Base-by-base conservation (phyloP, 1,140 invertebrate species). In the Hesperophylax magnus region DNA sequence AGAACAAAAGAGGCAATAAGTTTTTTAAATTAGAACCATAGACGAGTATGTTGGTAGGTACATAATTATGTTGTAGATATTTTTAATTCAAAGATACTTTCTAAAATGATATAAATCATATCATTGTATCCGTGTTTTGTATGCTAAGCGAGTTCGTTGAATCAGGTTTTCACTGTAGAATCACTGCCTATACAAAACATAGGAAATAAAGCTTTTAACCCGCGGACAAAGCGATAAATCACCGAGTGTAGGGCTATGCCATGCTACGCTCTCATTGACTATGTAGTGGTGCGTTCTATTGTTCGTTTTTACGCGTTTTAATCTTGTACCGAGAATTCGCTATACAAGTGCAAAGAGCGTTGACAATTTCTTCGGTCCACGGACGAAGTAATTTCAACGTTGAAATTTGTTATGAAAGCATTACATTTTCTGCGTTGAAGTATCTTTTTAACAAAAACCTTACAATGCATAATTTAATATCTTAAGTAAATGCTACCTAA, bases 191-290 rank as follows among this genome's bases (percentile, higher is more conserved):
- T 58, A 80, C 74, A 82, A 82, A 80, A 75, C 81, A 78, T 81
- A 81, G 82, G 79, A 81, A 83, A 83, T 83, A 83, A 83, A 83
- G 82, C 82, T 83, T 81, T 83, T 83, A 83, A 77, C 75, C 79
- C 82, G 78, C 56, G 67, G 79, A 54, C 47, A 47, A 4, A 17
- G 79, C 76, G 24, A 80, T 81, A 78, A 83, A 81, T 83, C 67
- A 72, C 74, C n/a, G 11, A 11, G 22, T 52, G 22, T 18, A 31
- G 60, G 74, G 60, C 78, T 77, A 31, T 9, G 60, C 78, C 74
- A 31, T 9, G n/a, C 53, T 56, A 47, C 60, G 58, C 56, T 65
- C 67, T 65, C 60, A 39, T 18, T 77, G 75, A 22, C 24, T 72
- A 22, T 56, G 71, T 47, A 47, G 31, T 17, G n/a, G 65, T 69